Evolutionary conservation across 2,888 invertebrate species (phyloP).

Genomic region (Drosophila macrothrix): DNA sequence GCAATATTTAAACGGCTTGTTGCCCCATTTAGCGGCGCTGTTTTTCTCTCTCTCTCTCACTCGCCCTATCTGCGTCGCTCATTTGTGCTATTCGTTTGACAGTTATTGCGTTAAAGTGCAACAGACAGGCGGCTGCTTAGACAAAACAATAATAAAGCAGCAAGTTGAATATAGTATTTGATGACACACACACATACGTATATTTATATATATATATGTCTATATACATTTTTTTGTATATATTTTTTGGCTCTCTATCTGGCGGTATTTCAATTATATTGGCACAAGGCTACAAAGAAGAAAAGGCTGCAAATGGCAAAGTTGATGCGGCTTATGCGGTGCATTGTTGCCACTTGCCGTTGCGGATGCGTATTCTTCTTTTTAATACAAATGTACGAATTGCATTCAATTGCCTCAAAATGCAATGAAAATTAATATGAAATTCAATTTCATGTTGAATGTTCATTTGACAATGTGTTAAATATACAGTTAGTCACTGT

Average conservation of each 20-base stretch:
- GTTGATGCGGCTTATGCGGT: conserved; percentile 45
- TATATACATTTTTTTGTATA: neutral
- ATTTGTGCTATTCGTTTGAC: conserved; percentile 16
- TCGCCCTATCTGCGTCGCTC: conserved; percentile 6
- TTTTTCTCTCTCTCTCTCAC: conserved; percentile 6
- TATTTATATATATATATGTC: neutral
- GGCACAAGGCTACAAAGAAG: conserved; percentile 61
- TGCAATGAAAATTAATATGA: conserved; percentile 49
- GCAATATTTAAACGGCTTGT: conserved; percentile 35
- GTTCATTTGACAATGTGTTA: conserved; percentile 9
- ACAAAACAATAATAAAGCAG: conserved; percentile 28
- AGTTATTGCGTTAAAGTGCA: conserved; percentile 36
- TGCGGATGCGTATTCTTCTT: conserved; percentile 11
- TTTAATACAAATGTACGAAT: conserved; percentile 3
- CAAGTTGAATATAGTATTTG: conserved; percentile 34
- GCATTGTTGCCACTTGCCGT: conserved; percentile 13
- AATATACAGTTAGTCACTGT: conserved; percentile 49
- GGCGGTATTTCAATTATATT: conserved; percentile 62
- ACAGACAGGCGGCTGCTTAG: conserved; percentile 3
- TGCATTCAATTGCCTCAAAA: conserved; percentile 14
- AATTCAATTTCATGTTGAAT: conserved; percentile 38
- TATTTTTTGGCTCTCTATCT: conserved; percentile 27
- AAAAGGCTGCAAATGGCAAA: conserved; percentile 48
- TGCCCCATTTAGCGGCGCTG: conserved; percentile 37
- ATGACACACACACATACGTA: conserved; percentile 11